phyloP scores from a whole-genome alignment of 2,888 invertebrate genomes.

The Microctonus aethiopoides region DNA sequence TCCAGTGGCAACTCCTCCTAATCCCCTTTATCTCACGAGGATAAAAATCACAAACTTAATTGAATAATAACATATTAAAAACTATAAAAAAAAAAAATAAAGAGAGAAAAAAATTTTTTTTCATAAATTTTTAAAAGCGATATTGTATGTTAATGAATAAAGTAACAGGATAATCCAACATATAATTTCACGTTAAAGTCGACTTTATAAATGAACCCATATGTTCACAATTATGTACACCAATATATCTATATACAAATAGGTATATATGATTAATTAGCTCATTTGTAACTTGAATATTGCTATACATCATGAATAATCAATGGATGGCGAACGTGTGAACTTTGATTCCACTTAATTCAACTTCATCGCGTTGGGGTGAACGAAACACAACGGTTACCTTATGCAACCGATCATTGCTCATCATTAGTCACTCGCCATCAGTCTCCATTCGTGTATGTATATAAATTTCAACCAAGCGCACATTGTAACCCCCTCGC shows the following conservation, averaged over 20 bases:
- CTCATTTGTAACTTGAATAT: slow-evolving; percentile 40
- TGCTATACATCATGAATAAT: slow-evolving; percentile 45
- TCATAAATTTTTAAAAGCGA: too few species aligned
- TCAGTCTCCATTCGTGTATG: background rate
- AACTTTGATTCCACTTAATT: slow-evolving; percentile 35
- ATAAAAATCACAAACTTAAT: too few species aligned
- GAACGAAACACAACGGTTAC: slow-evolving; percentile 9
- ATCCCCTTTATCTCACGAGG: slow-evolving; percentile 3
- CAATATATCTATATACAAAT: background rate
- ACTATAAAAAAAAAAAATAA: too few species aligned
- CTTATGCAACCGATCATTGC: slow-evolving; percentile 42
- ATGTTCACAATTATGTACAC: background rate
- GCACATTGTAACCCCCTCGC: background rate
- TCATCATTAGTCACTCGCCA: slow-evolving; percentile 44
- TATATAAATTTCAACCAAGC: background rate
- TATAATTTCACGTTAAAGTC: background rate
- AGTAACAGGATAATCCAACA: background rate
- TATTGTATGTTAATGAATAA: too few species aligned
- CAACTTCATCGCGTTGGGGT: slow-evolving; percentile 1
- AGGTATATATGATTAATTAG: slow-evolving; percentile 39
- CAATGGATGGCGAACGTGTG: slow-evolving; percentile 44
- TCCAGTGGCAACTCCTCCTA: too few species aligned
- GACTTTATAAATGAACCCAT: background rate
- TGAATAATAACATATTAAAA: too few species aligned
- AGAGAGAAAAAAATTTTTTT: too few species aligned